Percentiles rank a stretch among this genome's conserved stretches.
Evolutionary conservation across 2,113 vertebrate genomes (phyloP).

Genomic region (Podarcis muralis): DNA sequence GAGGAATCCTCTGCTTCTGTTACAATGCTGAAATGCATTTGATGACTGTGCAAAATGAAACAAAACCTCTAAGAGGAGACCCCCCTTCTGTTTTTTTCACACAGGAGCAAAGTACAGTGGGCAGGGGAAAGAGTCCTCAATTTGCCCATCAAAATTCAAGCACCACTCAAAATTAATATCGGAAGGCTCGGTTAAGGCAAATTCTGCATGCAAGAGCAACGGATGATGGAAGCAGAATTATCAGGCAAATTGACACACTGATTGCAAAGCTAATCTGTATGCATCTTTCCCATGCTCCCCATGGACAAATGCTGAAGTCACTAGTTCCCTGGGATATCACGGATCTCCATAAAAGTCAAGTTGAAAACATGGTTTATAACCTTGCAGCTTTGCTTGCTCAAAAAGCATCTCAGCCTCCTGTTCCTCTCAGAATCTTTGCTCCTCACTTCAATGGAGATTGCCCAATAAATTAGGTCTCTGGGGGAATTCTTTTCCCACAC

Average conservation of each 20-base stretch:
- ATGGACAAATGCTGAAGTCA: background rate
- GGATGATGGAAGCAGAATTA: background rate
- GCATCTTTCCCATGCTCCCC: background rate
- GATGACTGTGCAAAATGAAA: background rate
- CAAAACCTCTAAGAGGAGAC: background rate
- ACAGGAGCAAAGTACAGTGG: background rate
- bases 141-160: background rate
- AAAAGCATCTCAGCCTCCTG: slow-evolving; percentile 37
- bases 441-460: background rate
- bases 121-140: no score
- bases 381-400: slow-evolving; percentile 10
- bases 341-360: fast-evolving
- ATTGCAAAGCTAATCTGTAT: background rate
- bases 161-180: background rate
- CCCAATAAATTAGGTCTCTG: background rate
- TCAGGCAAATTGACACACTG: background rate
- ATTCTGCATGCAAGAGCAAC: background rate
- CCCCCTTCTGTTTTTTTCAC: background rate
- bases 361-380: background rate
- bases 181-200: background rate
- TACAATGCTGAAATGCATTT: background rate
- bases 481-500: background rate
- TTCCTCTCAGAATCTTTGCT: slow-evolving; percentile 48
- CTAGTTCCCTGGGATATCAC: background rate
- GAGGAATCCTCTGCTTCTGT: background rate